Evolutionary conservation across 1,140 invertebrate species (phyloP).

Genomic region (Geopemphigus sp.): DNA sequence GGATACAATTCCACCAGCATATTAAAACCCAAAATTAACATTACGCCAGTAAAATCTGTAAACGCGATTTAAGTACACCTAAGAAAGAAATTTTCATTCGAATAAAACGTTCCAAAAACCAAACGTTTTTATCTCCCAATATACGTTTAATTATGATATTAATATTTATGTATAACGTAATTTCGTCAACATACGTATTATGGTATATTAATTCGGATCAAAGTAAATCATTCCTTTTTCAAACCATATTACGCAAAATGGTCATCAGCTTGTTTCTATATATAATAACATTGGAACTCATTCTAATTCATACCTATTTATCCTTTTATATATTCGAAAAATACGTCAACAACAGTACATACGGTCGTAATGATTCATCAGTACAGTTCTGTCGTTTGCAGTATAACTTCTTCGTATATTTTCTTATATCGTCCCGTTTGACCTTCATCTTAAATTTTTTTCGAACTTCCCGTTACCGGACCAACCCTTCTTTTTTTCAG

Average conservation of each 20-base stretch:
- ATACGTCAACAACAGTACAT: neutral
- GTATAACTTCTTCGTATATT: neutral
- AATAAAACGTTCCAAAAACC: no score
- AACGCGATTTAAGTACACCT: no score
- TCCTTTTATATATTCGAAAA: neutral
- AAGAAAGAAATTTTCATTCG: no score
- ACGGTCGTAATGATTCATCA: slow-evolving; percentile 5
- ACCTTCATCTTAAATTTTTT: slow-evolving; percentile 4
- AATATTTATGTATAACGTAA: no score
- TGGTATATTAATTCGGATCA: neutral
- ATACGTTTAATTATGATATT: no score
- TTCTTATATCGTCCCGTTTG: slow-evolving; percentile 8
- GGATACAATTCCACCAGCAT: no score
- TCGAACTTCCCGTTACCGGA: neutral
- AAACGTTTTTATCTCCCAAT: no score
- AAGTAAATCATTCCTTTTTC: neutral
- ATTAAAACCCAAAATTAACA: no score
- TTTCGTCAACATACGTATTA: neutral
- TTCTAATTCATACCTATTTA: neutral
- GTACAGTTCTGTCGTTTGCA: neutral
- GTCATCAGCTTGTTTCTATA: neutral
- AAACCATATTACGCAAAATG: neutral
- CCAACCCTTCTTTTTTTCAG: slow-evolving; percentile 1
- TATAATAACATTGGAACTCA: neutral
- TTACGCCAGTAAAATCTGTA: no score